Conservation (phyloP, 2,888 invertebrate genomes). For the Clusia tigrina region DNA sequence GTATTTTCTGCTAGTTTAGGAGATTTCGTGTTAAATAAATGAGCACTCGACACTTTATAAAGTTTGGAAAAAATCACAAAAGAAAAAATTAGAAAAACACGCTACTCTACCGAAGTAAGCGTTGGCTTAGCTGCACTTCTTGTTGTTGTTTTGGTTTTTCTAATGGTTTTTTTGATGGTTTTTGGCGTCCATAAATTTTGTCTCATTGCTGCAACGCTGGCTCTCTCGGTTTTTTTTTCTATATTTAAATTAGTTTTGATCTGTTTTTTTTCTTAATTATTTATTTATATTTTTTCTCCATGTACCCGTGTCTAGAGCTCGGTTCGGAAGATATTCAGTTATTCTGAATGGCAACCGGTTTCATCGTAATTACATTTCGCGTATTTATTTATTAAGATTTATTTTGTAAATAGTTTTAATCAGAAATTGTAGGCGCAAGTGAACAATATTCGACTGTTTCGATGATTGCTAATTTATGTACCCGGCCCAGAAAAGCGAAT, state of each 20-base stretch:
- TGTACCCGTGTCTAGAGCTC: too few species aligned
- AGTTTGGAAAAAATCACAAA: not conserved
- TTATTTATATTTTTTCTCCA: not conserved
- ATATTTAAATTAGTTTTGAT: not conserved
- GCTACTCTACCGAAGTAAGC: too few species aligned
- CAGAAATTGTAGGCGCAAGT: too few species aligned
- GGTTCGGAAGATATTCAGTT: not conserved
- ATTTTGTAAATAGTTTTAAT: not conserved
- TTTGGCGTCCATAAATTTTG: not conserved
- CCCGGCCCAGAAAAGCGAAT: too few species aligned
- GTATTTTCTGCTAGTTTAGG: not conserved
- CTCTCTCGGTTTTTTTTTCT: not conserved
- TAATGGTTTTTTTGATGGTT: not conserved
- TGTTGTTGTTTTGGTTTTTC: not conserved
- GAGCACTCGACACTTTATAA: not conserved
- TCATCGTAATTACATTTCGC: too few species aligned
- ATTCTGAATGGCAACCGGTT: not conserved
- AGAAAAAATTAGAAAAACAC: too few species aligned
- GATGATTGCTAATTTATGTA: too few species aligned
- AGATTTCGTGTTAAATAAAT: not conserved
- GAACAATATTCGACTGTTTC: too few species aligned
- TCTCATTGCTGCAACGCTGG: not conserved
- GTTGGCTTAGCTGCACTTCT: conserved; percentile 5
- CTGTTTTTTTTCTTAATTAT: not conserved
- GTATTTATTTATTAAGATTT: not conserved